A percentile compares a stretch with the other conserved stretches of the same genome.
Conservation (phyloP, 2,888 invertebrate genomes). For the Aproaerema taeniolella region DNA sequence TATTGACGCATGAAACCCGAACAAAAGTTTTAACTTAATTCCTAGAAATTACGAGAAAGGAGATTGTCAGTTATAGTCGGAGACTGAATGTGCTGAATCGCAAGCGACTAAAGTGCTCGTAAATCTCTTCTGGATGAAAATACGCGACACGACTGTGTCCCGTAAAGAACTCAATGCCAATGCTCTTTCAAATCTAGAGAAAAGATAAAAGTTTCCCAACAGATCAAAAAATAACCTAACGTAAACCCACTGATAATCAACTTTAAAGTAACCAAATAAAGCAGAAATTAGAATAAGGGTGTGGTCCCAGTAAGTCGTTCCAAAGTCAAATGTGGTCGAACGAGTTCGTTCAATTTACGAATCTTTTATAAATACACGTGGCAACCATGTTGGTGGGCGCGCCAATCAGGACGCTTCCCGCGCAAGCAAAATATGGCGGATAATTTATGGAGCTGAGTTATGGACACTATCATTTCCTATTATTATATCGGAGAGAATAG, state of each 20-base stretch:
- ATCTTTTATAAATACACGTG: slow-evolving; percentile 35
- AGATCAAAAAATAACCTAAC: background rate
- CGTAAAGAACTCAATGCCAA: slow-evolving; percentile 29
- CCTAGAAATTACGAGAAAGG: slow-evolving; percentile 60
- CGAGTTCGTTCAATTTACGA: slow-evolving; percentile 29
- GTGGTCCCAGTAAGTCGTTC: slow-evolving; percentile 16
- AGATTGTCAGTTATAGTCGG: slow-evolving; percentile 63
- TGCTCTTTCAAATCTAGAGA: slow-evolving; percentile 17
- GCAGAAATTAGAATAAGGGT: slow-evolving; percentile 3
- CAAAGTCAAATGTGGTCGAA: slow-evolving; percentile 24
- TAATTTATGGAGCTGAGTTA: too few species aligned
- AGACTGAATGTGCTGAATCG: slow-evolving; percentile 67
- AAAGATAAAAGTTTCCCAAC: background rate
- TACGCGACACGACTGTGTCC: slow-evolving; percentile 46
- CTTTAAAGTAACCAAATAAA: slow-evolving; percentile 1
- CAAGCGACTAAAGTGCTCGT: slow-evolving; percentile 60
- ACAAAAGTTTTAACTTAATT: slow-evolving; percentile 43
- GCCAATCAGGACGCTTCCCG: slow-evolving; percentile 55
- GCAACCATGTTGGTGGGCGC: slow-evolving; percentile 58
- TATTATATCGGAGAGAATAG: slow-evolving; percentile 41
- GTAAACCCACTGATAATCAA: background rate
- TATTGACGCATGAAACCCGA: slow-evolving; percentile 9
- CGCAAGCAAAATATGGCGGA: slow-evolving; percentile 56
- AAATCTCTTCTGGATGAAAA: slow-evolving; percentile 67
- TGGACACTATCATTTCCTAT: slow-evolving; percentile 49